phyloP scores from a whole-genome alignment of 2,797 vertebrate genomes.

The Chrysocyon brachyurus region DNA sequence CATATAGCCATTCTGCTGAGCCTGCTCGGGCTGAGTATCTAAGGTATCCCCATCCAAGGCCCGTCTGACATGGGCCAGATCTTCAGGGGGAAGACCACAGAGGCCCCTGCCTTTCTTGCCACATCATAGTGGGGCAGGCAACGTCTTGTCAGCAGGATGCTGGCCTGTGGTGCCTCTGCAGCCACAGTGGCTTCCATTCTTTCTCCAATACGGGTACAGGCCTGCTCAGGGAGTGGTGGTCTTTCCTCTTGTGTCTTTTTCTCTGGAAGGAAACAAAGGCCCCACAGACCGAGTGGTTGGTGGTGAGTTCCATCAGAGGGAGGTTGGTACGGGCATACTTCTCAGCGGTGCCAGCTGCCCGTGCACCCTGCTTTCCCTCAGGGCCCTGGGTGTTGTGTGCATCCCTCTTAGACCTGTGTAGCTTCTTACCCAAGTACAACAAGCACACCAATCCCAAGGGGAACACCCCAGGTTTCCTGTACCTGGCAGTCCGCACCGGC shows the following conservation, averaged over 20 bases:
- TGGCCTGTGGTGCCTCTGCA: fast-evolving
- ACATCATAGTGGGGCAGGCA: fast-evolving
- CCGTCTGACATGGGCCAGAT: not conserved
- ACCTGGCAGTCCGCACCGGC: fast-evolving
- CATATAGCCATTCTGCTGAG: fast-evolving
- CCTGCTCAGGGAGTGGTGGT: fast-evolving
- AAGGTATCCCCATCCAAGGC: fast-evolving
- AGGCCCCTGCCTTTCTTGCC: fast-evolving
- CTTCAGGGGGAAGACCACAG: not conserved
- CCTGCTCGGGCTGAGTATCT: fast-evolving
- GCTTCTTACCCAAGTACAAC: not conserved
- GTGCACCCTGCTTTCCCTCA: too few species aligned
- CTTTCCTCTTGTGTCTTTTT: not conserved
- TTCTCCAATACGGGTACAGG: not conserved
- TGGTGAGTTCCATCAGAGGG: not conserved
- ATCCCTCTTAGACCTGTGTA: fast-evolving
- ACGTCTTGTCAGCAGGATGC: fast-evolving
- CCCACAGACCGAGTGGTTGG: not conserved
- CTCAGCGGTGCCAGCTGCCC: fast-evolving
- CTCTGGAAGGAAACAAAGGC: not conserved
- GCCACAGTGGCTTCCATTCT: fast-evolving
- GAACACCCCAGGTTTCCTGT: not conserved
- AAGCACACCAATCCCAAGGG: fast-evolving
- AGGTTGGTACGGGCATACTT: not conserved
- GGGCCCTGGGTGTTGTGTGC: fast-evolving